Percentiles rank a stretch among this genome's conserved stretches.
Evolutionary conservation across 2,113 vertebrate species (phyloP).

Genomic region (Onychorhynchus coronatus): DNA sequence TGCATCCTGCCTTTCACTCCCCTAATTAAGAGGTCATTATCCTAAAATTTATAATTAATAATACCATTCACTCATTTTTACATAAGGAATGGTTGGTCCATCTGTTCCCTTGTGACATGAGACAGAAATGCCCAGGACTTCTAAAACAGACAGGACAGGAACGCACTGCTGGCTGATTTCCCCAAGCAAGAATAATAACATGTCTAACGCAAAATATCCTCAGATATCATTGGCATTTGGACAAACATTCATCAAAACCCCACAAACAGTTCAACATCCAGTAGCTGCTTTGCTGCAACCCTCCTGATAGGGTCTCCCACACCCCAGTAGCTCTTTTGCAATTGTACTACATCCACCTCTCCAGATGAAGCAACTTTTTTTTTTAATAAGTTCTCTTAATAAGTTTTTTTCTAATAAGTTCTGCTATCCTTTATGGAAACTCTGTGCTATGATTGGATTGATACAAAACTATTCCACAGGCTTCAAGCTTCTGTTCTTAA

Average conservation of each 20-base stretch:
- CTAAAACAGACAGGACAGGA: not conserved
- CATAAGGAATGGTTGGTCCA: not conserved
- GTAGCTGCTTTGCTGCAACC: not conserved
- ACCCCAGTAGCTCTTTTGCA: not conserved
- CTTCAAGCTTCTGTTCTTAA: not conserved
- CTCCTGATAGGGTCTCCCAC: not conserved
- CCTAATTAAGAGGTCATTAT: not conserved
- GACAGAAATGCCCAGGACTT: not conserved
- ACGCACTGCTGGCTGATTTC: not conserved
- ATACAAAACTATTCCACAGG: not conserved
- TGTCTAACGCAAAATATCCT: not conserved
- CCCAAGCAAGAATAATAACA: not conserved
- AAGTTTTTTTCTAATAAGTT: not conserved
- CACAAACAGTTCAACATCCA: not conserved
- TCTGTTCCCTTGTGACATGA: not conserved
- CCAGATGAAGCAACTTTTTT: not conserved
- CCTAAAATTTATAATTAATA: not conserved
- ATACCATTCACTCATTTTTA: not conserved
- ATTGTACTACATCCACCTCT: not conserved
- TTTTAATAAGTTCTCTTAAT: not conserved
- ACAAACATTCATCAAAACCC: not conserved
- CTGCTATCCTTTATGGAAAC: not conserved
- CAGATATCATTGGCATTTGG: not conserved
- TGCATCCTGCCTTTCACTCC: not conserved
- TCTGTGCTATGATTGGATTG: not conserved